Evolutionary conservation across 2,113 vertebrate genomes (phyloP).

Genomic region (Hemibagrus wyckioides): DNA sequence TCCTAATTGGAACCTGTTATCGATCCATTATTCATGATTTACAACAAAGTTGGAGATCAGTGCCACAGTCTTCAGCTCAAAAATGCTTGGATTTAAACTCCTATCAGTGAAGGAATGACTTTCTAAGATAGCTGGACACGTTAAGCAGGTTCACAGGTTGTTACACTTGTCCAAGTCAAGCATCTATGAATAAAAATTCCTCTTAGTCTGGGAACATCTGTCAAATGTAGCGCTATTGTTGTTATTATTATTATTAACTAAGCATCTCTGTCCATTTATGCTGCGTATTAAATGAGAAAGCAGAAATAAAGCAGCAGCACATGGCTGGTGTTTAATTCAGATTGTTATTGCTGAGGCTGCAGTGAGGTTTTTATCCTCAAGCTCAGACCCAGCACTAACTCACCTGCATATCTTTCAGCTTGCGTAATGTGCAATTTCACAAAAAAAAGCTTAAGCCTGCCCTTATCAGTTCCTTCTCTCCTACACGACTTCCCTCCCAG

Average conservation of each 20-base stretch:
- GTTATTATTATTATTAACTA: background rate
- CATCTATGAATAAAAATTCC: background rate
- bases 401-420: conserved; percentile 34
- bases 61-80: background rate
- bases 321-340: background rate
- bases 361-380: background rate
- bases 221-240: background rate
- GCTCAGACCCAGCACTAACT: conserved; percentile 1
- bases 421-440: conserved; percentile 31
- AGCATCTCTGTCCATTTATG: background rate
- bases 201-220: no score
- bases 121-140: no score
- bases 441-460: conserved; percentile 30
- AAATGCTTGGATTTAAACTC: no score
- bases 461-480: conserved; percentile 39
- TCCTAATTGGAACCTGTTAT: conserved; percentile 37
- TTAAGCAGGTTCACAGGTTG: no score
- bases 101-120: no score
- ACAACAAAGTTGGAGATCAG: conserved; percentile 42
- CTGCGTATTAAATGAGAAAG: background rate
- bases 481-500: conserved; percentile 19
- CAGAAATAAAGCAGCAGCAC: background rate
- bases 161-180: no score
- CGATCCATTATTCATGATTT: conserved; percentile 18
- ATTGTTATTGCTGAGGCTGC: conserved; percentile 21